Conservation (phyloP, 2,113 vertebrate genomes). For the Sinocyclocheilus rhinocerous region DNA sequence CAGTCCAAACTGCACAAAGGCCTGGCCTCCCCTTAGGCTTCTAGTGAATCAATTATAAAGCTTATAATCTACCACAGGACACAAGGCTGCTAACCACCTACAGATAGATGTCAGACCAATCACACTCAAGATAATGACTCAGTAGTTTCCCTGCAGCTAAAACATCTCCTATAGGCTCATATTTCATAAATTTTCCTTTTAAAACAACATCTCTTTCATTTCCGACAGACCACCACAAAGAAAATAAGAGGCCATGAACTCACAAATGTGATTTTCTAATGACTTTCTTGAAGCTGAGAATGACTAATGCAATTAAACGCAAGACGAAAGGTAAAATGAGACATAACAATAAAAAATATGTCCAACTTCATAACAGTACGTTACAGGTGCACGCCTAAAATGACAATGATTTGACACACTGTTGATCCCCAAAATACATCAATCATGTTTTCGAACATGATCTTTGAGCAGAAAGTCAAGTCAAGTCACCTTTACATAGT, state of each 20-base stretch:
- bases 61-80: conserved; percentile 23
- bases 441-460: not conserved
- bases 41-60: conserved; percentile 1
- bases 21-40: not conserved
- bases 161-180: not conserved
- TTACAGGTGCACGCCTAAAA: too few relatives aligned
- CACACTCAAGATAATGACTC: conserved; percentile 10
- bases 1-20: not conserved
- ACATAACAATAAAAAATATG: too few relatives aligned
- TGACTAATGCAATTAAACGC: not conserved
- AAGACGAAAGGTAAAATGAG: not conserved
- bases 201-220: not conserved
- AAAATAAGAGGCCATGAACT: not conserved
- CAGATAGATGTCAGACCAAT: not conserved
- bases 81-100: conserved; percentile 15
- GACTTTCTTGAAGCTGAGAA: not conserved
- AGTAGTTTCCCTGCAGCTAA: not conserved
- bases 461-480: not conserved
- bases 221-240: not conserved
- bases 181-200: conserved; percentile 17
- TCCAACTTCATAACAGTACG: too few relatives aligned
- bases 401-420: too few relatives aligned
- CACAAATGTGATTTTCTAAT: not conserved
- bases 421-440: too few relatives aligned
- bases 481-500: too few relatives aligned